Base-by-base conservation (phyloP, 2,888 invertebrate genomes). In the Geophilus truncorum region DNA sequence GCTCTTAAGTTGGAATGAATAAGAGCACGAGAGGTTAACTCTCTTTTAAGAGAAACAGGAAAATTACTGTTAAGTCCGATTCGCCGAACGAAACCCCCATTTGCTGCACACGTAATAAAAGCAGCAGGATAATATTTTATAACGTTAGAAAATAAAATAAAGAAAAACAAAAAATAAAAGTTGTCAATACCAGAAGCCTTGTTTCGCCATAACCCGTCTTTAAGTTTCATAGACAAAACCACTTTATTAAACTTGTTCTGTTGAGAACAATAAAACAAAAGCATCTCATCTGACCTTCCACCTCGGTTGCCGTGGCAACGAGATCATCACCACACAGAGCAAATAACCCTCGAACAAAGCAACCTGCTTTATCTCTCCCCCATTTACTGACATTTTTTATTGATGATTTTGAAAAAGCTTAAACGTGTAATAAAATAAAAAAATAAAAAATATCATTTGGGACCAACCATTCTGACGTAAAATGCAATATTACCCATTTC, bases 261-360 rank as follows among this genome's bases (percentile, higher is more conserved):
- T 15, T 15, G 70, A 70, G 70, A 25, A 28, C 70, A 70, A 70
- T 70, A 70, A 70, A 70, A 70, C 70, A 28, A 70, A 62, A 70
- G 70, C 70, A 70, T 28, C 25, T 21, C 70, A 28, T 28, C 70
- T 70, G 70, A 70, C 70, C 70, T 70, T 12, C 23, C 70, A 70
- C 70, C 70, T 70, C 70, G 28, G n/a, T 70, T 25, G n/a, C 70
- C 28, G 28, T 70, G 25, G 70, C 23, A n/a, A 70, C 70, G 12
- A 25, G 70, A 25, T 70, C 70, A 70, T 70, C 70, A 25, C 70
- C 7, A 25, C 70, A 23, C 21, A 32, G 70, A 28, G 70, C 70
- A 70, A 28, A 70, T 28, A 70, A 70, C 25, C 57, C 57, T 21
- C 9, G 28, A 70, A 9, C 25, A 70, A 23, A 70, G 70, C 70